Evolutionary conservation across 2,113 vertebrate genomes (phyloP), one percentile per base, ranked within the genome.

Genomic region (Eleginops maclovinus): DNA sequence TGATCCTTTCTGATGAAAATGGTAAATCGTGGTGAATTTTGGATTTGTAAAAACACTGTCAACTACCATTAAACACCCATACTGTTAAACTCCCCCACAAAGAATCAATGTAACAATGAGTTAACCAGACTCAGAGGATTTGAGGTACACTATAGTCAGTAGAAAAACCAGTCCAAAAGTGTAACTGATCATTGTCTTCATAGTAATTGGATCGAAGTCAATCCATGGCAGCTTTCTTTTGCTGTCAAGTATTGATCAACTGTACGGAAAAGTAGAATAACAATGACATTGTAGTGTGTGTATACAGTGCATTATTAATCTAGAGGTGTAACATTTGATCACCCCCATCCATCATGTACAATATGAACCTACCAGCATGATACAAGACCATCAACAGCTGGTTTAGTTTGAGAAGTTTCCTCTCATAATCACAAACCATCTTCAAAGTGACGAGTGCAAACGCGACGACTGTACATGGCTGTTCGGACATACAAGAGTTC

Each of bases 401-500:
- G 19, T 82, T 75, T 40, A 70, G 53, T 65, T 82, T 9, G 36
- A 65, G 36, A 46, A 46, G 41, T 70, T 69, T 77, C 24, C 22
- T 65, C 53, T 62, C 43, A 54, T 53, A 50, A 59, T 49, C 49
- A 19, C n/a, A 51, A 40, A 61, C 36, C 56, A 55, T 51, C 28
- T 68, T 81, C 70, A 93, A 92, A 93, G 92, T 93, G 92, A 87
- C 91, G 56, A 86, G 90, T 92, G 92, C 91, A 89, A 87, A 89
- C 46, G 66, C 51, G 58, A 70, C 63, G 73, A 64, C 49, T 60
- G 63, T 66, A 83, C 60, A 53, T 14, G 36, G 36, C 21, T 70
- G 43, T 49, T 67, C 15, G 1, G 31, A 67, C 26, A 62, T 60
- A 79, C 17, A 60, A 54, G 1, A 72, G 16, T 21, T 62, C n/a